Evolutionary conservation across 2,797 vertebrate species (phyloP), one percentile per base, ranked within the genome.

Genomic region (Bradypus variegatus): DNA sequence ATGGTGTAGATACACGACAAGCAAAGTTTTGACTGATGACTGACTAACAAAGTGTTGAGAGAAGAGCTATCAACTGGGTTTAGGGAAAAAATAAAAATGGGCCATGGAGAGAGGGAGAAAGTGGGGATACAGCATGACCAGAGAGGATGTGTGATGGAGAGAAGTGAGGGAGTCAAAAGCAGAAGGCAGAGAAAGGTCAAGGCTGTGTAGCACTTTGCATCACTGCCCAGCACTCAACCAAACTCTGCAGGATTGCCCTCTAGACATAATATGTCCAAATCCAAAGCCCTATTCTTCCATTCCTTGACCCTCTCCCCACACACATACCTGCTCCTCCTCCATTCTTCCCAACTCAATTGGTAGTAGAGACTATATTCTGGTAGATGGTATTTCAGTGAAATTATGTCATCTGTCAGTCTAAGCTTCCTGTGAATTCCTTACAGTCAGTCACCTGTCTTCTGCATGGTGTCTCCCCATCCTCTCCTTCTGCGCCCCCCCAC

Each of bases 381-480:
- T 38, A 36, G 50, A 23, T 64, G 15, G 3, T 8, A 2, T 48
- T 23, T 55, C 50, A 50, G 1, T 19, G 33, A n/a, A 41, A 19
- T 14, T 31, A 3, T 1, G 0, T 38, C 36, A 10, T 33, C 36
- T 18, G 41, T 83, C 36, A 21, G 0, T 3, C 31, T 13, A 13
- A 13, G 19, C 31, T n/a, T 23, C 50, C 53, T 11, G 13, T 18
- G 84, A 84, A 50, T 50, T 50, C 50, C 50, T 50, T 50, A 50
- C 14, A 50, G 12, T 50, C 10, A 41, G 7, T 41, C 41, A 7
- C 41, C 50, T 50, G 50, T 50, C 50, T 50, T 50, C 50, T 50
- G 50, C 50, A 50, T 50, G 50, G 50, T 10, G 7, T 41, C 41
- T 41, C 41, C 41, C 41, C 41, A 41, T 41, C 41, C 41, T 41